Evolutionary conservation across 2,888 invertebrate genomes (phyloP).

Genomic region (Monoplex corrugatus): DNA sequence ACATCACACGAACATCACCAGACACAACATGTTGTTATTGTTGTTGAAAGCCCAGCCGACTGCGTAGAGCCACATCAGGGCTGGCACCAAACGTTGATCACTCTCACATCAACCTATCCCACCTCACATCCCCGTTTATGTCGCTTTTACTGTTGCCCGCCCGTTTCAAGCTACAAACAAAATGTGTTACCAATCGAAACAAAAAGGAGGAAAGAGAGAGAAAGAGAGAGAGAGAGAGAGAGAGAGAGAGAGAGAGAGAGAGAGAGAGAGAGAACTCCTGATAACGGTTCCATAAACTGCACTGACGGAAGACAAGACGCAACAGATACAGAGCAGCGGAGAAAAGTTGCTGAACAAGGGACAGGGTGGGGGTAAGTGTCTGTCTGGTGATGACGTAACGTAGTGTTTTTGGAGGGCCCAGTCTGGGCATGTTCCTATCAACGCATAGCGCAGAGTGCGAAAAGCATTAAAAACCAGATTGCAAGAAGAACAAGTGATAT

Average conservation of each 20-base stretch:
- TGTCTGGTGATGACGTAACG: too few species aligned
- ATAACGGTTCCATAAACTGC: background rate
- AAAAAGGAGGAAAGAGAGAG: background rate
- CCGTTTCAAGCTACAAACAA: background rate
- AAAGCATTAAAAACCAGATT: too few species aligned
- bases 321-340: background rate
- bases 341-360: too few species aligned
- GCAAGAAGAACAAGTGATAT: too few species aligned
- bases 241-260: slow-evolving; percentile 33
- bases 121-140: slow-evolving; percentile 25
- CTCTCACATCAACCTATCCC: slow-evolving; percentile 30
- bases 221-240: background rate
- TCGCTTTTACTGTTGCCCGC: slow-evolving; percentile 6
- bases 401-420: too few species aligned
- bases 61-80: too few species aligned
- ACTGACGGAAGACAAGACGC: background rate
- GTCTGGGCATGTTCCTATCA: too few species aligned
- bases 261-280: background rate
- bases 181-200: background rate
- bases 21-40: too few species aligned
- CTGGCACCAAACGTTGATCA: slow-evolving; percentile 31
- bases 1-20: slow-evolving; percentile 5
- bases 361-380: too few species aligned
- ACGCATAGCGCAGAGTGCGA: too few species aligned
- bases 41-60: too few species aligned